These are phyloP conservation scores for Apolygus lucorum DNA, from an alignment of 1,140 invertebrate species.

Conservation along the genomic window DNA sequence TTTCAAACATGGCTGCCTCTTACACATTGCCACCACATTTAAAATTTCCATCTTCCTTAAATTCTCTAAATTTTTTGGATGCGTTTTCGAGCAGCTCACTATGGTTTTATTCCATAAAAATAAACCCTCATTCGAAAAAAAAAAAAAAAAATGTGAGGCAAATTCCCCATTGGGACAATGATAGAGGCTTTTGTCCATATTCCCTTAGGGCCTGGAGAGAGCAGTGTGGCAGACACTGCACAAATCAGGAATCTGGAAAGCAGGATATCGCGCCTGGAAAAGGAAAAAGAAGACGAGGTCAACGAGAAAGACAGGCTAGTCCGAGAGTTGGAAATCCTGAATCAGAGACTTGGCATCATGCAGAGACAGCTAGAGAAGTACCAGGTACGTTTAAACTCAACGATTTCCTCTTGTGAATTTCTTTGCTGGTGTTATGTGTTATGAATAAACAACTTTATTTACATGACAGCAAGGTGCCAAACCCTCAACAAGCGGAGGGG, in stretches of 20 bases:
- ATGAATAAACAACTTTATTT: neutral
- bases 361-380: constrained; percentile 68
- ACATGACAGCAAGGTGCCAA: constrained; percentile 44
- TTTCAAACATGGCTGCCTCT: too few relatives aligned
- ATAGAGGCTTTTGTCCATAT: neutral
- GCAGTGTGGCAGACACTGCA: constrained; percentile 36
- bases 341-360: constrained; percentile 60
- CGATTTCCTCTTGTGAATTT: too few relatives aligned
- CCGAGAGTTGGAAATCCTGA: constrained; percentile 63
- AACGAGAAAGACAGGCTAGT: constrained; percentile 50
- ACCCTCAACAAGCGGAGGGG: constrained; percentile 52
- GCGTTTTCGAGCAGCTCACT: too few relatives aligned
- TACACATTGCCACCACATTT: too few relatives aligned
- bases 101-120: too few relatives aligned
- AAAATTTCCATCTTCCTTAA: too few relatives aligned
- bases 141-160: too few relatives aligned
- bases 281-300: constrained; percentile 61
- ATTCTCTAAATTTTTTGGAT: too few relatives aligned
- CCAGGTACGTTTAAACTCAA: constrained; percentile 42
- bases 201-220: neutral
- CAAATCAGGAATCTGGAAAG: constrained; percentile 56
- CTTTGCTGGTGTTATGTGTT: neutral
- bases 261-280: constrained; percentile 58
- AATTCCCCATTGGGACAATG: too few relatives aligned
- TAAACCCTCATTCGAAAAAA: too few relatives aligned